Base-by-base conservation (phyloP, 2,888 invertebrate genomes). In the Sphinx pinastri region DNA sequence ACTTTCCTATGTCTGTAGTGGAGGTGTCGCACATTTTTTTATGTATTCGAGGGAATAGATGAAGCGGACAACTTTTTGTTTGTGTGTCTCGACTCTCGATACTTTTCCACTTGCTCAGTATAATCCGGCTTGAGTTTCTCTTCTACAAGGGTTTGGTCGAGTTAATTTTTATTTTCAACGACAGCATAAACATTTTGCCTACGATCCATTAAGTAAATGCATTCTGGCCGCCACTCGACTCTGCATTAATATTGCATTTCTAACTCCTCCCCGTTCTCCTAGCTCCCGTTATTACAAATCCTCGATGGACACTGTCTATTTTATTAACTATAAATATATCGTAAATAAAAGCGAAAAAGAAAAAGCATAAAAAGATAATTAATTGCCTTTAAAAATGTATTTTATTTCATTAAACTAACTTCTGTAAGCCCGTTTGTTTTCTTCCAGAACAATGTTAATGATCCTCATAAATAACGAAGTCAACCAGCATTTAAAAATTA, bases 181-280 rank as follows among this genome's bases (percentile, higher is more conserved):
- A 85, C 84, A 88, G 85, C 85, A 87, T 89, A 91, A 91, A 89
- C 88, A 92, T 88, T 92, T 91, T 89, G 89, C 90, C 87, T 90
- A 89, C 89, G 87, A 89, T 90, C 93, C 91, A 93, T 93, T 93
- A 92, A 90, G 92, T 90, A 92, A 91, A 92, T 93, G 91, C 91
- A 92, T 89, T 91, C 88, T 83, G 84, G 85, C 83, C 88, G 83
- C 89, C 85, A 89, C 90, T 90, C 90, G 85, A 86, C 85, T 87
- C 87, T 94, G 94, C 95, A 95, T 95, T 95, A 95, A 95, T 95
- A 95, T 95, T 95, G 94, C 95, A 95, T 95, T 94, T 94, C 93
- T 93, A 92, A 89, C 85, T 83, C 49, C 25, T 67, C 38, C 49
- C 59, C 31, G 51, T 31, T 16, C 45, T 58, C 16, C 19, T 54